Evolutionary conservation across 2,888 invertebrate genomes (phyloP).

Genomic region (Hoplodrina blanda): DNA sequence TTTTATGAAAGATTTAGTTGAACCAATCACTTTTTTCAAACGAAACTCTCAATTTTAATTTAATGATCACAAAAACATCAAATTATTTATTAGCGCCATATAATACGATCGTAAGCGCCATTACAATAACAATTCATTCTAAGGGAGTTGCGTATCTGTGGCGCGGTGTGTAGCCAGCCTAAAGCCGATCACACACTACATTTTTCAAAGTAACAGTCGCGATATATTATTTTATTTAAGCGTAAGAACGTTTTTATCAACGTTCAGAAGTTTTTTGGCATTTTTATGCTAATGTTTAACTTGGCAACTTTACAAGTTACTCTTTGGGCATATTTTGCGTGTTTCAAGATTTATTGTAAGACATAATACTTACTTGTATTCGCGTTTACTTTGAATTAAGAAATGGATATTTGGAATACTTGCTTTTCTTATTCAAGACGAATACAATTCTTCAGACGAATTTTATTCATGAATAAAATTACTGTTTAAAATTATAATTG

Average conservation of each 20-base stretch:
- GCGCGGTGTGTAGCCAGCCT: conserved; percentile 40
- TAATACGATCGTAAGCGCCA: conserved; percentile 16
- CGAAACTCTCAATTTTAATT: conserved; percentile 3
- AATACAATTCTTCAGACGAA: not conserved
- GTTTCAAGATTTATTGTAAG: conserved; percentile 55
- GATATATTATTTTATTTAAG: conserved; percentile 43
- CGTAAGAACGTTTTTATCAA: conserved; percentile 44
- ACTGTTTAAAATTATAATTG: not conserved
- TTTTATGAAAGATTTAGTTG: not conserved
- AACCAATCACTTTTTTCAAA: conserved; percentile 25
- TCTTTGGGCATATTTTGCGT: conserved; percentile 55
- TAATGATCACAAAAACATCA: conserved; percentile 25
- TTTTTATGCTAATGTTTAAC: conserved; percentile 61
- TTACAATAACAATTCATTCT: conserved; percentile 14
- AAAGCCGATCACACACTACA: conserved; percentile 17
- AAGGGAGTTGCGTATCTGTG: conserved; percentile 18
- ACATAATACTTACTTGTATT: conserved; percentile 50
- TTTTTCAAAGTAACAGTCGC: conserved; percentile 34
- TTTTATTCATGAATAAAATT: conserved; percentile 3
- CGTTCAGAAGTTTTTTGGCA: conserved; percentile 56
- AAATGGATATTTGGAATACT: conserved; percentile 24
- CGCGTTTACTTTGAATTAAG: conserved; percentile 45
- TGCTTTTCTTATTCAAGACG: conserved; percentile 7
- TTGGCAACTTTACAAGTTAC: conserved; percentile 63
- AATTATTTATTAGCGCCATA: conserved; percentile 17